Evolutionary conservation across 1,140 invertebrate genomes (phyloP).

Genomic region (Aphaenogaster rudis): DNA sequence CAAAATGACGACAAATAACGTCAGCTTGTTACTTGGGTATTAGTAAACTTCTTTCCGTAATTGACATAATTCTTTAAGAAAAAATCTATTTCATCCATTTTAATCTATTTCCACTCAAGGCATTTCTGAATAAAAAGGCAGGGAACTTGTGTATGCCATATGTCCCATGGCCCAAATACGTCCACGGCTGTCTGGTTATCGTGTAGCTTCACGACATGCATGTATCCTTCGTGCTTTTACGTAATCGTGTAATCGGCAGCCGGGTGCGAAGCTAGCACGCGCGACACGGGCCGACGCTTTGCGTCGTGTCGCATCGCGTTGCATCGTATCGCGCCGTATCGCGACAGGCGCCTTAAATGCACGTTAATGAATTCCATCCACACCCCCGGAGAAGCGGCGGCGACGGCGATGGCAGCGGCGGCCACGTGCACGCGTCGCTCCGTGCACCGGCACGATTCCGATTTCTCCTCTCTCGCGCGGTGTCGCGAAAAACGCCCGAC

Average conservation of each 20-base stretch:
- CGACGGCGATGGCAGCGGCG: background rate
- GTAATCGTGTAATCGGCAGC: conserved; percentile 17
- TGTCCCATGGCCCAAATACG: background rate
- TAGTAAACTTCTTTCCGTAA: background rate
- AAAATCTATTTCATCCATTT: background rate
- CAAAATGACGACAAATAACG: too few species aligned
- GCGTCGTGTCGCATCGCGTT: background rate
- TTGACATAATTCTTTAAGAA: background rate
- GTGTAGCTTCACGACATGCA: background rate
- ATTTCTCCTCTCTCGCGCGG: conserved; percentile 69
- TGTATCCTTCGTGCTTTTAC: background rate
- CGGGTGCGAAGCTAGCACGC: conserved; percentile 21
- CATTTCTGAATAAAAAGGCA: background rate
- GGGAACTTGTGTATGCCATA: background rate
- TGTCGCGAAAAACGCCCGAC: conserved; percentile 73
- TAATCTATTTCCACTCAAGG: background rate
- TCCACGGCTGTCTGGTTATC: background rate
- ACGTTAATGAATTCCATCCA: conserved; percentile 56
- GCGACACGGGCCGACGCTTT: background rate
- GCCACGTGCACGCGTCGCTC: conserved; percentile 12
- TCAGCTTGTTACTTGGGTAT: too few species aligned
- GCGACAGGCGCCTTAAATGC: conserved; percentile 13
- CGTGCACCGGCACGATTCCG: conserved; percentile 53
- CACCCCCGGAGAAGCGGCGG: conserved; percentile 6
- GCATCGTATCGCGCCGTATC: background rate